Conservation (phyloP, 2,797 vertebrate genomes). For the Harpagifer antarcticus region DNA sequence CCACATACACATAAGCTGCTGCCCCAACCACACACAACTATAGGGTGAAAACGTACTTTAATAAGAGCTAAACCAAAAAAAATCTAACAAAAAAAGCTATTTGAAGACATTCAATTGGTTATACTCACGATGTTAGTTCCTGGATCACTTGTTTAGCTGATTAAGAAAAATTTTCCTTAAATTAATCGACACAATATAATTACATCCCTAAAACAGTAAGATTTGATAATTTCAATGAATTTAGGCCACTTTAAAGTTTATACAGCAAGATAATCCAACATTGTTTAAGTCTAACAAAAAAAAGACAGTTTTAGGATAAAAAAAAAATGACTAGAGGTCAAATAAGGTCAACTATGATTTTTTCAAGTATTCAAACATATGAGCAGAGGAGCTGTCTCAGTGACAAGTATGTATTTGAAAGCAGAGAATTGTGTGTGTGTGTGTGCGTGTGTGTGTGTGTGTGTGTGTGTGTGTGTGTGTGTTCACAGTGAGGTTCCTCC, state of each 20-base stretch:
- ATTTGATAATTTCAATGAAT: not conserved
- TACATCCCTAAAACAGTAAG: not conserved
- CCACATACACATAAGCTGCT: conserved; percentile 2
- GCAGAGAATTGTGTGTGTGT: not conserved
- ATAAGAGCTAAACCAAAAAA: not conserved
- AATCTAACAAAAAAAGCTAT: not conserved
- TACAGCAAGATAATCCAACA: not conserved
- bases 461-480: not conserved
- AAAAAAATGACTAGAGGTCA: not conserved
- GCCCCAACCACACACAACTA: not conserved
- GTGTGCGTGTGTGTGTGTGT: no score
- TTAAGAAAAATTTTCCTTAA: not conserved
- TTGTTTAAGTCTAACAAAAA: not conserved
- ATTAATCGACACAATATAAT: not conserved
- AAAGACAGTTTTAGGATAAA: not conserved
- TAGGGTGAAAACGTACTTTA: not conserved
- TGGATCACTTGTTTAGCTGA: not conserved
- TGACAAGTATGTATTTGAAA: conserved; percentile 12
- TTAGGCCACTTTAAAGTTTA: no score
- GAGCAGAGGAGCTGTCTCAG: not conserved
- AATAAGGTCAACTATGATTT: not conserved
- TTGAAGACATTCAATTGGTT: not conserved
- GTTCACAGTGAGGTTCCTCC: not conserved
- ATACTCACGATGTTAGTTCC: not conserved
- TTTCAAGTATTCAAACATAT: not conserved